Percentiles rank a stretch among this genome's conserved stretches.
Conservation (phyloP, 37 sponge, comb jelly and placozoan genomes). For the Petrosia ficiformis region DNA sequence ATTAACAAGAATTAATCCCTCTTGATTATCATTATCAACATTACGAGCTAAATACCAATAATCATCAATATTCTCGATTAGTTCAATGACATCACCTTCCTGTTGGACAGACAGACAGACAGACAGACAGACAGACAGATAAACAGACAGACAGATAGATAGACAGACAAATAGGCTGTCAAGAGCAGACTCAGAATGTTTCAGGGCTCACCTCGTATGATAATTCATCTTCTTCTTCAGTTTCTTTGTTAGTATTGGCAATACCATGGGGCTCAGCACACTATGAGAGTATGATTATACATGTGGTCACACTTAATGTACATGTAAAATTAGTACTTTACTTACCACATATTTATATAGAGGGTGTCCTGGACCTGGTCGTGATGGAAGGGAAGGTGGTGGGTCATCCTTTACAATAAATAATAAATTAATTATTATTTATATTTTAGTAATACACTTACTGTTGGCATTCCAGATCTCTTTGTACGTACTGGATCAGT, state of each 20-base stretch:
- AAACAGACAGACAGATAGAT: constrained; percentile 7
- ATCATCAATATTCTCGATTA: constrained; percentile 49
- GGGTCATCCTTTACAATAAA: no score
- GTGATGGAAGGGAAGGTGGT: constrained; percentile 58
- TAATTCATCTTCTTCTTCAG: constrained; percentile 42
- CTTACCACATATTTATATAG: constrained; percentile 74
- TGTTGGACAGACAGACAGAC: not conserved
- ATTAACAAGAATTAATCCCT: constrained; percentile 37
- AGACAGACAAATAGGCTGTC: not conserved
- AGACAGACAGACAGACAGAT: not conserved
- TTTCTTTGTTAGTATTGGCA: constrained; percentile 44
- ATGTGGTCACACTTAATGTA: not conserved
- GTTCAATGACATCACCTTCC: constrained; percentile 65
- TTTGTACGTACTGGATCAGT: not conserved
- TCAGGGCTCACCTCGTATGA: constrained; percentile 41
- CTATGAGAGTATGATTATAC: constrained; percentile 13
- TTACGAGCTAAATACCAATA: constrained; percentile 69
- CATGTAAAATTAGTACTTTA: not conserved
- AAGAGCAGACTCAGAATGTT: no score
- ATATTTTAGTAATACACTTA: not conserved
- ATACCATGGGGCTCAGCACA: constrained; percentile 63
- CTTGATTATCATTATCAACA: constrained; percentile 30
- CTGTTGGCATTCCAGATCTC: not conserved
- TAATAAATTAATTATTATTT: no score
- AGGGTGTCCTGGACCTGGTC: constrained; percentile 65